Conservation (phyloP, 2,888 invertebrate species). For the Chrysotoxum bicinctum region DNA sequence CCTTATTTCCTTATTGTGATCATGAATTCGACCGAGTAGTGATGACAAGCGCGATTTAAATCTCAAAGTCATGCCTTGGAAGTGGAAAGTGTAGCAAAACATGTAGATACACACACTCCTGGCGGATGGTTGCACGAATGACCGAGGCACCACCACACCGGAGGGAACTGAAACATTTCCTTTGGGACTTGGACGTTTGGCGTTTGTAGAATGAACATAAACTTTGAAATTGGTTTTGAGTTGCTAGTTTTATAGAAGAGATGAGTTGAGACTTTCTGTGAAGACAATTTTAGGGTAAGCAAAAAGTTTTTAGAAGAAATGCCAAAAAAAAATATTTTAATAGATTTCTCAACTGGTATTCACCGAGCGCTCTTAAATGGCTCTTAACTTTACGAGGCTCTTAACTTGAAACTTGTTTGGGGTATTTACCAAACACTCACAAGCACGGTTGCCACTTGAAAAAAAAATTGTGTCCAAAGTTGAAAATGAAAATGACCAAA, state of each 20-base stretch:
- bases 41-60: slow-evolving; percentile 70
- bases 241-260: background rate
- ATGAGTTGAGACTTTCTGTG: background rate
- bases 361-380: too few species aligned
- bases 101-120: slow-evolving; percentile 67
- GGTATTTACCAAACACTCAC: too few species aligned
- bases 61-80: slow-evolving; percentile 67
- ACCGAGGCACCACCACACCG: background rate
- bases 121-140: slow-evolving; percentile 17
- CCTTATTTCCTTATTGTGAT: slow-evolving; percentile 8
- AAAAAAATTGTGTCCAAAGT: too few species aligned
- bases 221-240: background rate
- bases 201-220: background rate
- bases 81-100: slow-evolving; percentile 72
- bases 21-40: slow-evolving; percentile 16
- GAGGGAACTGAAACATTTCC: background rate
- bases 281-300: too few species aligned
- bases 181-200: background rate
- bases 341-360: too few species aligned
- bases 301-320: too few species aligned
- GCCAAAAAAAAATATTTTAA: too few species aligned
- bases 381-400: too few species aligned
- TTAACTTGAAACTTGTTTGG: too few species aligned
- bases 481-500: too few species aligned
- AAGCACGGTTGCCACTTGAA: too few species aligned